Percentiles rank a stretch among this genome's conserved stretches.
Evolutionary conservation across 1,140 invertebrate genomes (phyloP).

Genomic region (Drosophila baimaii): DNA sequence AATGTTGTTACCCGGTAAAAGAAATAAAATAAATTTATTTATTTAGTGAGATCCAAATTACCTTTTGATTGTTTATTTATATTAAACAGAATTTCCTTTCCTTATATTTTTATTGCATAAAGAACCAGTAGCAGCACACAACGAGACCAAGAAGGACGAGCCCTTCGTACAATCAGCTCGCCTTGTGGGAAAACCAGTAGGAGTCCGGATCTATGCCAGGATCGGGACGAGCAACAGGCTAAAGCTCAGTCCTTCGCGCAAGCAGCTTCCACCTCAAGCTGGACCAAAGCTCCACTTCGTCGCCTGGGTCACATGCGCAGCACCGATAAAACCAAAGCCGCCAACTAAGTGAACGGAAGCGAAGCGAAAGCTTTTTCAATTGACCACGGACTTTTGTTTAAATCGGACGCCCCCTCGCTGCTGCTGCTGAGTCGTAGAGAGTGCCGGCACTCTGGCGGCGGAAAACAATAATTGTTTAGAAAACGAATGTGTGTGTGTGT

Average conservation of each 20-base stretch:
- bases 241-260: neutral
- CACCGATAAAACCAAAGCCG: neutral
- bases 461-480: slow-evolving; percentile 19
- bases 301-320: slow-evolving; percentile 17
- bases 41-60: too few relatives aligned
- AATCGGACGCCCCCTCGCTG: slow-evolving; percentile 28
- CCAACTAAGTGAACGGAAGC: slow-evolving; percentile 16
- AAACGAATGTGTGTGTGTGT: slow-evolving; percentile 1
- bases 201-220: too few relatives aligned
- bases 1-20: too few relatives aligned
- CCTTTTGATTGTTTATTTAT: too few relatives aligned
- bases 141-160: too few relatives aligned
- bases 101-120: too few relatives aligned
- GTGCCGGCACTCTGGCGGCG: slow-evolving; percentile 26
- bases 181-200: neutral
- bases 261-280: neutral
- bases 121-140: too few relatives aligned
- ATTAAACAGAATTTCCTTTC: too few relatives aligned
- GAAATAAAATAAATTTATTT: too few relatives aligned
- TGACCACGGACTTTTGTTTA: slow-evolving; percentile 33
- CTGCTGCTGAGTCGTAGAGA: slow-evolving; percentile 11
- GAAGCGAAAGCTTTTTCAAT: slow-evolving; percentile 49
- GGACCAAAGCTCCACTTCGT: slow-evolving; percentile 1
- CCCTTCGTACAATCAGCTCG: neutral
- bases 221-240: neutral